Conservation (phyloP, 1,140 invertebrate species). For the Rhopalosiphum maidis region DNA sequence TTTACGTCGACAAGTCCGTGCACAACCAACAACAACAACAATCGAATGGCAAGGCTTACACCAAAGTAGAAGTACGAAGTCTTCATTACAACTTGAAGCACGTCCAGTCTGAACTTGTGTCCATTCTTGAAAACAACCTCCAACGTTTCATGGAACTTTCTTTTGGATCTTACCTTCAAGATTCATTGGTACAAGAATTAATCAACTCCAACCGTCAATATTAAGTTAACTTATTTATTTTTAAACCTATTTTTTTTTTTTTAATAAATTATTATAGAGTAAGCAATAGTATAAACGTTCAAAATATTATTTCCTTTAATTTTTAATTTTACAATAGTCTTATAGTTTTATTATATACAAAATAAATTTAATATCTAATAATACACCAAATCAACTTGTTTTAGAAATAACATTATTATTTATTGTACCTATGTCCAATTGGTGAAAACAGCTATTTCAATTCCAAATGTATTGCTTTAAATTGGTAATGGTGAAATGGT, state of each 20-base stretch:
- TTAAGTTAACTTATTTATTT: background rate
- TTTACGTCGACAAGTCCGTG: background rate
- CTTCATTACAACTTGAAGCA: slow-evolving; percentile 9
- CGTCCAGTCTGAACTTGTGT: background rate
- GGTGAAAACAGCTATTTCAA: background rate
- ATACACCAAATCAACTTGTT: too few relatives aligned
- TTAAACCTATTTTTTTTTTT: background rate
- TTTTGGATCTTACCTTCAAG: background rate
- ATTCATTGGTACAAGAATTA: background rate
- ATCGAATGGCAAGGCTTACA: background rate
- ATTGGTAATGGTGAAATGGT: background rate
- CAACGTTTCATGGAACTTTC: slow-evolving; percentile 10
- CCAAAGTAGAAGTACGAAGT: background rate
- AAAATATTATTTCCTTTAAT: background rate
- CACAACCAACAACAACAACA: background rate
- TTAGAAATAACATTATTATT: background rate
- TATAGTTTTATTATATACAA: background rate
- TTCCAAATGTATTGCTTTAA: background rate
- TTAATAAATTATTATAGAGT: background rate
- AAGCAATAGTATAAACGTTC: background rate
- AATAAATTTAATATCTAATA: background rate
- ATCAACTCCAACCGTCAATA: background rate
- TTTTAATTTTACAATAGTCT: slow-evolving; percentile 15
- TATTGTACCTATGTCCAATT: background rate
- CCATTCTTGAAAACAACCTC: background rate